phyloP scores from a whole-genome alignment of 1,140 invertebrate species.

The Caerostris extrusa region DNA sequence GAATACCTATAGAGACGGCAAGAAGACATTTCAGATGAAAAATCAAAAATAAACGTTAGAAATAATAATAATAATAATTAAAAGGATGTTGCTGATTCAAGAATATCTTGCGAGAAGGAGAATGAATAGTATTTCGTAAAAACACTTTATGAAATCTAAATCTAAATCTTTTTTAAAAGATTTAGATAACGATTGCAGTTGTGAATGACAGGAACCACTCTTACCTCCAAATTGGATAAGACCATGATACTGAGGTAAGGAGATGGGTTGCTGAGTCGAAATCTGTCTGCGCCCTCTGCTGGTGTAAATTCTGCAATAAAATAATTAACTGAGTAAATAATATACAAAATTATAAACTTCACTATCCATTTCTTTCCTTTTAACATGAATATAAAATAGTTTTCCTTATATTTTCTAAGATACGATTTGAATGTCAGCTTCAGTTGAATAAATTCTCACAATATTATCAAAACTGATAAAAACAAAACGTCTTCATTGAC shows the following conservation, averaged over 20 bases:
- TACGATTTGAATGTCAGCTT: too few relatives aligned
- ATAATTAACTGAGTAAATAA: neutral
- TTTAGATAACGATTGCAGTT: too few relatives aligned
- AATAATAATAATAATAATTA: too few relatives aligned
- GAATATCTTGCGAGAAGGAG: too few relatives aligned
- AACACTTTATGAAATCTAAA: too few relatives aligned
- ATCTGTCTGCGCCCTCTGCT: constrained; percentile 82
- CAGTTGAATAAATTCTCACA: too few relatives aligned
- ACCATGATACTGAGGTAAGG: constrained; percentile 83
- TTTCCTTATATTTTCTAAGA: neutral
- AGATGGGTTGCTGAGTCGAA: constrained; percentile 84
- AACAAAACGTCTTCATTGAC: too few relatives aligned
- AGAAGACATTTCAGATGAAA: constrained; percentile 33
- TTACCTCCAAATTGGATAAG: constrained; percentile 81
- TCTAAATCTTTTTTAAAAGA: too few relatives aligned
- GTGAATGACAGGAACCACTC: neutral
- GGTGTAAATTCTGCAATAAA: constrained; percentile 82
- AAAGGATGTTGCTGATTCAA: too few relatives aligned
- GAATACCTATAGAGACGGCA: constrained; percentile 82
- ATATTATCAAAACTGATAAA: too few relatives aligned
- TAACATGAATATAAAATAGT: neutral
- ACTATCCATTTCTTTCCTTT: neutral
- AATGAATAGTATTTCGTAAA: neutral
- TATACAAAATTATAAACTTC: neutral
- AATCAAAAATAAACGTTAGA: neutral